Evolutionary conservation across 2,113 vertebrate genomes (phyloP).

Genomic region (Oxyruncus cristatus): DNA sequence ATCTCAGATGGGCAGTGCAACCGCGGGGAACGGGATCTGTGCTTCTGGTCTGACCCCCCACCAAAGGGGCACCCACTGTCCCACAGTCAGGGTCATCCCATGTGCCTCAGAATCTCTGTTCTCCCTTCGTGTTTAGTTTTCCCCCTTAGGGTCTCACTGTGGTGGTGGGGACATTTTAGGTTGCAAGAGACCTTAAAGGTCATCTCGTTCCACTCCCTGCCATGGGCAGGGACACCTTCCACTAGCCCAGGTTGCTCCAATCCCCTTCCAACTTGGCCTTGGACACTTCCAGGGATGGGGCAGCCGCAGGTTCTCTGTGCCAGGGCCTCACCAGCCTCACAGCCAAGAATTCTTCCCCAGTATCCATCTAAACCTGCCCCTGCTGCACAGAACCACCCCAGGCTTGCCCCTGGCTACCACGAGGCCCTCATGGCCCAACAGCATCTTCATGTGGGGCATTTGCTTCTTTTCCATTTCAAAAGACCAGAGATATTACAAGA

Average conservation of each 20-base stretch:
- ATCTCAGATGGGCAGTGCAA: background rate
- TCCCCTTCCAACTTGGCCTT: background rate
- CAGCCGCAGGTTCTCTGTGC: background rate
- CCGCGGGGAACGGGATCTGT: fast-evolving
- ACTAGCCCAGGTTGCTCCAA: background rate
- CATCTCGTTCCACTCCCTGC: background rate
- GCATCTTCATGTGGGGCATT: background rate
- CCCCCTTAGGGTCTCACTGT: background rate
- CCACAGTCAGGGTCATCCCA: background rate
- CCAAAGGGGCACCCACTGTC: background rate
- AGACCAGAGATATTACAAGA: background rate
- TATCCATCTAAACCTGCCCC: background rate
- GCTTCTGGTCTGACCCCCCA: background rate
- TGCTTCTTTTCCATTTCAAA: background rate
- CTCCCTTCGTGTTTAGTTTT: background rate
- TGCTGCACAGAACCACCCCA: background rate
- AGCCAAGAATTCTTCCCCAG: background rate
- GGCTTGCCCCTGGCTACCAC: background rate
- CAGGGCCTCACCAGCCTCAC: background rate
- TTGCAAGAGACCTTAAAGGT: background rate
- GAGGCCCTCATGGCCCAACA: background rate
- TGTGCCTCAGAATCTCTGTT: background rate
- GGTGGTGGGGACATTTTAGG: background rate
- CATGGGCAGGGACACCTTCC: background rate
- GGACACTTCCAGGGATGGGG: background rate